A percentile compares a stretch with the other conserved stretches of the same genome.
phyloP scores from a whole-genome alignment of 2,888 invertebrate genomes.

The Biston stratarius region DNA sequence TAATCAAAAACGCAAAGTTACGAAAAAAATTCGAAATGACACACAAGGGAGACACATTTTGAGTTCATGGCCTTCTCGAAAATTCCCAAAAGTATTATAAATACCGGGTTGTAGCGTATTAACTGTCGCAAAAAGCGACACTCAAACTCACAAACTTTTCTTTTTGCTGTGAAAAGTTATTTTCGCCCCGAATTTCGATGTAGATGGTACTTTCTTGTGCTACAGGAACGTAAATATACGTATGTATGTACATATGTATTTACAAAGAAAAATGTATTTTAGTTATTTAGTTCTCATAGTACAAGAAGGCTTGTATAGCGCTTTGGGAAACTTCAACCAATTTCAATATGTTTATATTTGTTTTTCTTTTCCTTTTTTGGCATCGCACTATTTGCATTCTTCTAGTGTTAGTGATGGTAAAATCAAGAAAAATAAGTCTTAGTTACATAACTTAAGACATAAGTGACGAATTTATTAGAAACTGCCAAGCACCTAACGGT shows the following conservation, averaged over 20 bases:
- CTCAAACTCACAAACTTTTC: slow-evolving; percentile 39
- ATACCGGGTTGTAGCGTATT: slow-evolving; percentile 63
- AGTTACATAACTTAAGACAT: no score
- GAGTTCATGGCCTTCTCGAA: slow-evolving; percentile 61
- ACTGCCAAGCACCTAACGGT: no score
- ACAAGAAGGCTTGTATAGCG: no score
- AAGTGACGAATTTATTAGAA: no score
- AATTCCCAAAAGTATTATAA: slow-evolving; percentile 72
- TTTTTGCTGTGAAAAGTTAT: slow-evolving; percentile 42
- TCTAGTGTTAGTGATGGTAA: no score
- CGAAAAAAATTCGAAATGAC: slow-evolving; percentile 64
- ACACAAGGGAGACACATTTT: slow-evolving; percentile 70
- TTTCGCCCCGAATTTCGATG: slow-evolving; percentile 33
- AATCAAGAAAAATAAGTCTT: no score
- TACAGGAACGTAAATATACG: background rate
- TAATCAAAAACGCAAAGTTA: slow-evolving; percentile 48
- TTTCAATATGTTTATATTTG: no score
- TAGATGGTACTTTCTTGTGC: slow-evolving; percentile 17
- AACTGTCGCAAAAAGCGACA: slow-evolving; percentile 62
- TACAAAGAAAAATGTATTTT: no score
- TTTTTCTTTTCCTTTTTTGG: no score
- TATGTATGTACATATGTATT: background rate
- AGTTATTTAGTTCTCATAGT: no score
- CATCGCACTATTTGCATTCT: no score
- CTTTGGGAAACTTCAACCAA: no score